Base-by-base conservation (phyloP, 1,140 invertebrate species). In the Drosophila sp. region DNA sequence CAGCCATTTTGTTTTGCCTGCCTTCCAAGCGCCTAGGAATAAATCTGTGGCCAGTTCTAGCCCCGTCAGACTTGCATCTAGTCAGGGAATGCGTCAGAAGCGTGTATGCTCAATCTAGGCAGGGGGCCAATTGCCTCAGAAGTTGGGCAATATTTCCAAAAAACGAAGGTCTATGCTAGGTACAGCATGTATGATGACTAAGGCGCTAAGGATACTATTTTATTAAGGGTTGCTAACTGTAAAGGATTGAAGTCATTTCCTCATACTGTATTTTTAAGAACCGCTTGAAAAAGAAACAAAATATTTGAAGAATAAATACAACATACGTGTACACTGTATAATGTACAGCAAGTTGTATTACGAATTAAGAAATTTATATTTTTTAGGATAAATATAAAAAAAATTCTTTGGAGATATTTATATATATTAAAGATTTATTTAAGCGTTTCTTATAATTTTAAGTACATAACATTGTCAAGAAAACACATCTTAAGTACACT, bases 1-100 rank as follows among this genome's bases (percentile, higher is more conserved):
- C 83, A 80, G 83, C 83, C 83, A 89, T 87, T 87, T 87, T 87
- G 83, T 89, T 87, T 66, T 65, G 36, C 13, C 45, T 21, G 16
- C 50, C 43, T 25, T 34, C n/a, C 51, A 1, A 41, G 43, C 38
- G 43, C 7, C 45, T 29, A n/a, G 1, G 36, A n/a, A n/a, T n/a
- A n/a, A n/a, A 50, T 73, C 38, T 46, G 34, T 36, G 43, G 0
- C 21, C 13, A 45, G 36, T 32, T 27, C 21, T 3, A 46, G 16
- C 14, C 32, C 2, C 45, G 32, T 11, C 11, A 4, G 32, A 14
- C 11, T 7, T 9, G n/a, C 25, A 21, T 53, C 62, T 46, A 51
- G 65, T 64, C 71, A 29, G 41, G 81, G 74, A 80, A 81, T 86
- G 81, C 58, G 81, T 63, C 81, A 87, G 62, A 86, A 86, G 81